phyloP scores from a whole-genome alignment of 2,797 vertebrate genomes.

The Manis pentadactyla region DNA sequence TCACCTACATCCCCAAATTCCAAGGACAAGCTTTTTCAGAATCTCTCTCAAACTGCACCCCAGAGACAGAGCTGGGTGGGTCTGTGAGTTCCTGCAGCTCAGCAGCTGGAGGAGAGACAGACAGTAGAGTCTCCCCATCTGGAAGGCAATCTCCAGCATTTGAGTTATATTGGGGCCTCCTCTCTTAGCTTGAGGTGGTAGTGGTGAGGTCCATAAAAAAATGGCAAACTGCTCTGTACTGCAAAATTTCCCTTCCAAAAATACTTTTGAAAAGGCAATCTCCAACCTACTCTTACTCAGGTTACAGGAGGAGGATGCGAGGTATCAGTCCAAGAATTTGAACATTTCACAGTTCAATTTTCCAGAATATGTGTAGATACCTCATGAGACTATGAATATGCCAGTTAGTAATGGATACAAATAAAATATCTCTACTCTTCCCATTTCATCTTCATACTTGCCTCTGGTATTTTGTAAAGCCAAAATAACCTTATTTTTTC shows the following conservation, averaged over 20 bases:
- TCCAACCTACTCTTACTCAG: not conserved
- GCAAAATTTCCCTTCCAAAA: not conserved
- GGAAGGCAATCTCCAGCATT: not conserved
- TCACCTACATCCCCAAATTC: not conserved
- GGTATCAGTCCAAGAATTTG: not conserved
- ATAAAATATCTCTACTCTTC: not conserved
- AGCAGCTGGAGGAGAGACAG: not conserved
- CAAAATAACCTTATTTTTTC: conserved; percentile 21
- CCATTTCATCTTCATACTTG: not conserved
- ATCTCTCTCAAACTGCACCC: not conserved
- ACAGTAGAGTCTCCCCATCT: not conserved
- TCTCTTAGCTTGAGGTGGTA: not conserved
- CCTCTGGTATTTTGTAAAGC: not conserved
- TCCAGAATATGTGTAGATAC: not conserved
- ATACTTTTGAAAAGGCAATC: not conserved
- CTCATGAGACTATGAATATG: not conserved
- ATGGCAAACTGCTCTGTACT: not conserved
- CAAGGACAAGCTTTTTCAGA: not conserved
- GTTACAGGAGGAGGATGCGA: not conserved
- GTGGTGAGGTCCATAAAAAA: not conserved
- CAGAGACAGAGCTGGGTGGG: not conserved
- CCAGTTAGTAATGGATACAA: not conserved
- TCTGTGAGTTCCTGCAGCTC: not conserved
- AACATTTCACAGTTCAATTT: not conserved
- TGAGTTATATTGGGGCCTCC: not conserved